These are phyloP conservation scores for Temnothorax nylanderi DNA, from an alignment of 1,140 invertebrate genomes.

Conservation along the genomic window DNA sequence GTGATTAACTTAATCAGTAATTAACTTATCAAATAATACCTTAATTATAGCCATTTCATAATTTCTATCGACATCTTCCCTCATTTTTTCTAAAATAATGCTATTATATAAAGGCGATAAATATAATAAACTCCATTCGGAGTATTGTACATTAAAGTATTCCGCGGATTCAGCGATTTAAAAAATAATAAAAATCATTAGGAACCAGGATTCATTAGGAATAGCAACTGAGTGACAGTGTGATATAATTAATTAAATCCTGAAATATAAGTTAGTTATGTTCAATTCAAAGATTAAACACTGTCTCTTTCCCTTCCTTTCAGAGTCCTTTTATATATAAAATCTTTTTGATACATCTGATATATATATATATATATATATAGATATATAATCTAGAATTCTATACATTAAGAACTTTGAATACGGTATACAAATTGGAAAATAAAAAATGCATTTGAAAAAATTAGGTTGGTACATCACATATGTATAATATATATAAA, in stretches of 20 bases:
- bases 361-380: background rate
- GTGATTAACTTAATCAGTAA: too few relatives aligned
- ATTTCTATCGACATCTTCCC: too few relatives aligned
- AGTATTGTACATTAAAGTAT: background rate
- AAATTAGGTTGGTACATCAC: constrained; percentile 22
- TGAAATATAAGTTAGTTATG: background rate
- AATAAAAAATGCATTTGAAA: constrained; percentile 26
- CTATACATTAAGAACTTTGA: constrained; percentile 33
- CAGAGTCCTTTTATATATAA: constrained; percentile 7
- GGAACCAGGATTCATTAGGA: background rate
- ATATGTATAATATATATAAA: constrained; percentile 24
- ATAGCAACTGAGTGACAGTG: background rate
- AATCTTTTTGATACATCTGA: constrained; percentile 2
- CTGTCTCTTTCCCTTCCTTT: background rate
- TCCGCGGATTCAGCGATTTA: background rate
- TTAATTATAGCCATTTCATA: too few relatives aligned
- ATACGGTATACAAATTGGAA: constrained; percentile 17
- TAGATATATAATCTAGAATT: constrained; percentile 27
- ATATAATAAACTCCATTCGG: background rate
- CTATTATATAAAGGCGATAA: background rate
- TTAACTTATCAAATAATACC: too few relatives aligned
- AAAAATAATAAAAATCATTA: background rate
- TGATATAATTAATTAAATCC: background rate
- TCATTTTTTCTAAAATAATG: background rate
- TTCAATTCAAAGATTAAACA: constrained; percentile 29